Conservation (phyloP, 2,888 invertebrate species). For the Drosophila austrosaltans region DNA sequence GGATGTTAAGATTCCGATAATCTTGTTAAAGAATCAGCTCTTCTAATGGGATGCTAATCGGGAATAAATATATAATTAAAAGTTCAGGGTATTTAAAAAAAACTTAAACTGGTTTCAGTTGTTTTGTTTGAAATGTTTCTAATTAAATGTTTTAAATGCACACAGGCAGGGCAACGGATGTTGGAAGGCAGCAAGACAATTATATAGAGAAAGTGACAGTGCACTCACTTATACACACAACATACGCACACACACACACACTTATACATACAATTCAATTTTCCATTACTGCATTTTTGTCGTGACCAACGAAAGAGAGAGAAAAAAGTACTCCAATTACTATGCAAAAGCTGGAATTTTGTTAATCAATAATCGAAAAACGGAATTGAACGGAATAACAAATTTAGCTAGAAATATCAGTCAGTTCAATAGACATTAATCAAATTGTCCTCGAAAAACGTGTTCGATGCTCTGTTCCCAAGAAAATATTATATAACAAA, state of each 20-base stretch:
- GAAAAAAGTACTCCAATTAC: constrained; percentile 52
- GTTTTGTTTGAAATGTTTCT: constrained; percentile 17
- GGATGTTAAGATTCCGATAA: too few species aligned
- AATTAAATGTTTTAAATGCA: constrained; percentile 51
- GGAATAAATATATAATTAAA: background rate
- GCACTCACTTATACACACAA: constrained; percentile 15
- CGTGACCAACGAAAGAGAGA: constrained; percentile 12
- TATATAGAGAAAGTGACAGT: constrained; percentile 71
- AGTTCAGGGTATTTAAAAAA: background rate
- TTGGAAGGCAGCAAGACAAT: constrained; percentile 42
- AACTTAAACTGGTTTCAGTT: constrained; percentile 14
- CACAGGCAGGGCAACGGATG: constrained; percentile 48
- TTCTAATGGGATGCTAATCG: too few species aligned
- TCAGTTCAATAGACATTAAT: constrained; percentile 37
- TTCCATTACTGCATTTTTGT: constrained; percentile 39
- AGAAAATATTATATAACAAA: constrained; percentile 2
- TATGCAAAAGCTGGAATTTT: constrained; percentile 42
- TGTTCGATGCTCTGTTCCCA: background rate
- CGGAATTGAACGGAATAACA: background rate
- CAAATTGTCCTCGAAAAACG: constrained; percentile 48
- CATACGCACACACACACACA: background rate
- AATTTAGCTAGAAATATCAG: constrained; percentile 25
- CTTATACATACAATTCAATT: constrained; percentile 10
- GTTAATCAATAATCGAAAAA: background rate
- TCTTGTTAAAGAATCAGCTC: background rate